A percentile compares a stretch with the other conserved stretches of the same genome.
phyloP scores from a whole-genome alignment of 2,888 invertebrate genomes.

The Bellardia bayeri region DNA sequence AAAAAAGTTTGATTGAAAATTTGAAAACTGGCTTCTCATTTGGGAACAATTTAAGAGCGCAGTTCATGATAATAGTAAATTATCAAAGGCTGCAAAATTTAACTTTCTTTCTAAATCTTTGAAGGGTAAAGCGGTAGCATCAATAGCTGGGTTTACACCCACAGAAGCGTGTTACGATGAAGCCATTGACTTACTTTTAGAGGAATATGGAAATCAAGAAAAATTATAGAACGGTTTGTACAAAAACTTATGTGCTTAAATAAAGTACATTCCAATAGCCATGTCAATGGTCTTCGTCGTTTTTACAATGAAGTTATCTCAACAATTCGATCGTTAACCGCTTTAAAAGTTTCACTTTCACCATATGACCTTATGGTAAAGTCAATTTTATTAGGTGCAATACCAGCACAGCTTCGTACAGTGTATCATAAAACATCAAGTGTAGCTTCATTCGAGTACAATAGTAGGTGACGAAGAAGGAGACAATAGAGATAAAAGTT shows the following conservation, averaged over 20 bases:
- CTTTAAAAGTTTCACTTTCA: slow-evolving; percentile 48
- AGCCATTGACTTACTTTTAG: no score
- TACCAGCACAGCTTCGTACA: slow-evolving; percentile 56
- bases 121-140: slow-evolving; percentile 44
- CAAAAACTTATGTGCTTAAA: no score
- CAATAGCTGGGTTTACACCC: slow-evolving; percentile 59
- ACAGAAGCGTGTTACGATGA: no score
- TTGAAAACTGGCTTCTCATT: slow-evolving; percentile 38
- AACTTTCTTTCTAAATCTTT: no score
- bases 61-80: not conserved
- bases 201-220: no score
- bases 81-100: slow-evolving; percentile 38
- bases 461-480: no score
- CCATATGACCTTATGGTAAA: slow-evolving; percentile 29
- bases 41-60: slow-evolving; percentile 69
- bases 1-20: no score
- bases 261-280: no score
- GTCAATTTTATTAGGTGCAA: slow-evolving; percentile 54
- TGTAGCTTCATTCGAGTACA: slow-evolving; percentile 37
- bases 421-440: slow-evolving; percentile 44
- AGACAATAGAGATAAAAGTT: no score
- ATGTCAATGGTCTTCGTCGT: no score
- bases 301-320: no score
- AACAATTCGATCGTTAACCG: slow-evolving; percentile 12
- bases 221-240: no score